Base-by-base conservation (phyloP, 1,140 invertebrate genomes). In the Drosophila saltans region DNA sequence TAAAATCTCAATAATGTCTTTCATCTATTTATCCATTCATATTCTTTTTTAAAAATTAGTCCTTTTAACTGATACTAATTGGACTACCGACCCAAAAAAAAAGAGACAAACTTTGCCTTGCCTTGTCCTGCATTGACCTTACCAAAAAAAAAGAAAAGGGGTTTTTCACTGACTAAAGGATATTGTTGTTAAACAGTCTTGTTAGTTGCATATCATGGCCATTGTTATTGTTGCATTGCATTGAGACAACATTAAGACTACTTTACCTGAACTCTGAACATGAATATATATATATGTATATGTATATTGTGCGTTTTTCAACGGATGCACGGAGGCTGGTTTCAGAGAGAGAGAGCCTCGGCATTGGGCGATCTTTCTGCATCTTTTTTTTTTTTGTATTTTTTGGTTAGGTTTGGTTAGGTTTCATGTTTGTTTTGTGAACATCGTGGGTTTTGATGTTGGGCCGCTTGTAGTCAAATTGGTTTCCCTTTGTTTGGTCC, bases 391-490 rank as follows among this genome's bases (percentile, higher is more conserved):
- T 36, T 36, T 36, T 36, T 36, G 3, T 41, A 57, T 48, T 62
- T 16, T 62, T 26, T 28, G 33, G n/a, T 9, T 61, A 16, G 16
- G 16, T 16, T 21, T 61, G 45, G 73, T 62, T 21, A 56, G 45
- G 73, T 58, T 82, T 59, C 64, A 74, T 83, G 71, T 83, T 83
- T 82, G 75, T 83, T 82, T 69, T 78, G 40, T 66, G 57, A 28
- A 30, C 64, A 56, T 30, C 26, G 57, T 64, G 71, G 75, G 81
- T 88, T 88, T 86, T 82, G 81, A 81, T 85, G 81, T 86, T 79
- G 59, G 78, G 68, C 80, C 83, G 80, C 80, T 63, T 82, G 70
- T 82, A 88, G 76, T 86, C 76, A 86, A 86, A 86, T 86, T 86
- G 83, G 80, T 82, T 82, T 69, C 76, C 80, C 80, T 86, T 86